phyloP scores from a whole-genome alignment of 2,888 invertebrate genomes.

The Hartigia nigra region DNA sequence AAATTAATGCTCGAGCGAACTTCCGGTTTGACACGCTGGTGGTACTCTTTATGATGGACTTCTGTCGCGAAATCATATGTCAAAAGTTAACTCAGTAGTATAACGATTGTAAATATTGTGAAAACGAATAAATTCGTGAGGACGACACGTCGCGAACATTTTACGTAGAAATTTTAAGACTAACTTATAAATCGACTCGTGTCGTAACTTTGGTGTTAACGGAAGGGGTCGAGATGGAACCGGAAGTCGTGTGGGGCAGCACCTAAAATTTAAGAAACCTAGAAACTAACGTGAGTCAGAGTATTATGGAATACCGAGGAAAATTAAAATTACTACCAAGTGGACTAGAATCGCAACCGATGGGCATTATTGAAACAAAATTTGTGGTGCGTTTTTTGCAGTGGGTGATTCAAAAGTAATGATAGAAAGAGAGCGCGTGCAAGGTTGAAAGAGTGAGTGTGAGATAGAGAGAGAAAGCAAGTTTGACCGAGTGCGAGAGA shows the following conservation, averaged over 20 bases:
- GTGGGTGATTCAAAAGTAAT: slow-evolving; percentile 36
- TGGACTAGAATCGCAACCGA: slow-evolving; percentile 67
- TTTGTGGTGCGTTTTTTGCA: slow-evolving; percentile 65
- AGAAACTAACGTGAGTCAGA: background rate
- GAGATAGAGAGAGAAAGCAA: background rate
- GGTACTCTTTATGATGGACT: background rate
- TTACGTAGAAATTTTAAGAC: background rate
- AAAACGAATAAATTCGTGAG: background rate
- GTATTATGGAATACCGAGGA: background rate
- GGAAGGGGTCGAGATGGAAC: background rate
- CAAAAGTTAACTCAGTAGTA: background rate
- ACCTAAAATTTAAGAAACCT: background rate
- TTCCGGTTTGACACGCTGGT: background rate
- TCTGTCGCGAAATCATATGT: background rate
- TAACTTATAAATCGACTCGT: background rate
- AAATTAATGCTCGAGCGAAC: background rate
- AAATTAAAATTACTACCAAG: slow-evolving; percentile 58
- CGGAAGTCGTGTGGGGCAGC: background rate
- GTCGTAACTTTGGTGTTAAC: background rate
- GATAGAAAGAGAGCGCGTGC: slow-evolving; percentile 31
- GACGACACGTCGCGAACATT: background rate
- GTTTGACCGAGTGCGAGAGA: too few relatives aligned
- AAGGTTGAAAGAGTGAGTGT: background rate
- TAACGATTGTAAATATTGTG: background rate
- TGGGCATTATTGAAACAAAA: slow-evolving; percentile 63